Percentiles rank a stretch among this genome's conserved stretches.
Conservation (phyloP, 2,888 invertebrate species). For the Glaucopsyche alexis region DNA sequence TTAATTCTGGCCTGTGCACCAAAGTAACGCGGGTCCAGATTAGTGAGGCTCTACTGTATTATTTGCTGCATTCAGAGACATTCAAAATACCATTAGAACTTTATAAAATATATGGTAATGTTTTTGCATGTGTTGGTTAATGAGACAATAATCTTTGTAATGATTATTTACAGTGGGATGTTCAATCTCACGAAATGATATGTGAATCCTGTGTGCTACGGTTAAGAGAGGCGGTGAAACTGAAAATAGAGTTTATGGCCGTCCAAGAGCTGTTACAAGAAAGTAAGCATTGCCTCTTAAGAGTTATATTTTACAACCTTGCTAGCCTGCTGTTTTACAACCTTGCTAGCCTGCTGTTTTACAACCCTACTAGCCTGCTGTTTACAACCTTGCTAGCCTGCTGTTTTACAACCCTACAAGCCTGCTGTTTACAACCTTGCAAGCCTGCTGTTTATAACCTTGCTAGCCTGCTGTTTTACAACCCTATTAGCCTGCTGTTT, state of each 20-base stretch:
- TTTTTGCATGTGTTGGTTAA: neutral
- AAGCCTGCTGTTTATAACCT: neutral
- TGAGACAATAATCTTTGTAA: neutral
- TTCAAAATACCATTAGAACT: too few species aligned
- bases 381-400: too few species aligned
- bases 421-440: too few species aligned
- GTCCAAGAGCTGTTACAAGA: conserved; percentile 26
- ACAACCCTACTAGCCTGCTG: too few species aligned
- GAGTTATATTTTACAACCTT: neutral
- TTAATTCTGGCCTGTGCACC: too few species aligned
- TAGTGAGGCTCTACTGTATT: too few species aligned
- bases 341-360: too few species aligned
- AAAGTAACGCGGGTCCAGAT: too few species aligned
- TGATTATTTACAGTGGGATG: neutral
- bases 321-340: neutral
- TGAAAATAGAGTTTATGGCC: conserved; percentile 27
- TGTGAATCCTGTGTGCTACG: conserved; percentile 27
- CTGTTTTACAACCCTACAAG: too few species aligned
- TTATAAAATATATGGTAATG: neutral
- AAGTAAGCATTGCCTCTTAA: neutral
- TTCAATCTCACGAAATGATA: conserved; percentile 28
- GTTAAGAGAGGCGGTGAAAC: conserved; percentile 19
- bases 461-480: neutral
- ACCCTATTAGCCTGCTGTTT: too few species aligned
- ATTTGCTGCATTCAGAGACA: too few species aligned